Conservation (phyloP, 2,113 vertebrate genomes). For the Potamarius usumacintae region DNA sequence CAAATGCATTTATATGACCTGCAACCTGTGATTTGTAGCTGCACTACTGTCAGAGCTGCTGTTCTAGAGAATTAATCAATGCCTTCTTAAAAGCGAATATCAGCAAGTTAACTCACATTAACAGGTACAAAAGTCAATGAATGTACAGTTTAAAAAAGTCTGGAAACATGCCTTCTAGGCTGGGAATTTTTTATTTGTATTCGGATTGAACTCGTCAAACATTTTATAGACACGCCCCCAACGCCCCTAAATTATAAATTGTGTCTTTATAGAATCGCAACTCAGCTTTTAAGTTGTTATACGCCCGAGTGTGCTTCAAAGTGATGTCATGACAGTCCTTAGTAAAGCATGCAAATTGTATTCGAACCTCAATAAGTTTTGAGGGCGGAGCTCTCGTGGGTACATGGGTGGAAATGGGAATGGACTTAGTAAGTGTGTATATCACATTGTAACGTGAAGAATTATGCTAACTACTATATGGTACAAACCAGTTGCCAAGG, state of each 20-base stretch:
- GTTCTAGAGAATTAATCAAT: background rate
- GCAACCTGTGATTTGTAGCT: too few species aligned
- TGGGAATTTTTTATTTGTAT: too few species aligned
- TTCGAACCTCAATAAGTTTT: background rate
- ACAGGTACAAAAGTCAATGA: too few species aligned
- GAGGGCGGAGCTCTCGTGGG: background rate
- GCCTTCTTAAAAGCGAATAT: too few species aligned
- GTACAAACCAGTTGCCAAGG: too few species aligned
- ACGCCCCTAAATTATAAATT: background rate
- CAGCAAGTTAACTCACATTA: background rate
- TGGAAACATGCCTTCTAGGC: too few species aligned
- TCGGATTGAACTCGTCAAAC: background rate
- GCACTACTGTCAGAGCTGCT: background rate
- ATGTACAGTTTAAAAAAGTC: too few species aligned
- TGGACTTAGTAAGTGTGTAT: background rate
- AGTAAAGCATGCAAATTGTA: background rate
- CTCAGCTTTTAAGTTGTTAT: background rate
- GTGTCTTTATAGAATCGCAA: background rate
- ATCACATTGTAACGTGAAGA: too few species aligned
- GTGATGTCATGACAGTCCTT: background rate
- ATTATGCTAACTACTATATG: too few species aligned
- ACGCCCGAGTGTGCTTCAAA: background rate
- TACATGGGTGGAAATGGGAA: background rate
- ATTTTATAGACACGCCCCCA: background rate
- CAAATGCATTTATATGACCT: too few species aligned